These are phyloP conservation scores for Gandaritis pyraliata DNA, from an alignment of 2,888 invertebrate species.

Conservation along the genomic window DNA sequence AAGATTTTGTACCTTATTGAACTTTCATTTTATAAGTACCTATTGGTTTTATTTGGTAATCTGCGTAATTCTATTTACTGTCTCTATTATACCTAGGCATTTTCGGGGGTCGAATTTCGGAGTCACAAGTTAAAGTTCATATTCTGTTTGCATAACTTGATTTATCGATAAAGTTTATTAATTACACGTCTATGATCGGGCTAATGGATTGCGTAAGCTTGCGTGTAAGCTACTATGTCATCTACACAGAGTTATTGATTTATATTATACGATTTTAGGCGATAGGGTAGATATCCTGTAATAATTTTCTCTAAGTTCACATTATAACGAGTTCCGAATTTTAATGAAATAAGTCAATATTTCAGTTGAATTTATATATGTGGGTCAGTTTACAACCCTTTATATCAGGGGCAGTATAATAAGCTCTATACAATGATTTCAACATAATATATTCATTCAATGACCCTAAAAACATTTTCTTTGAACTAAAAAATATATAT, in stretches of 20 bases:
- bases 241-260: constrained; percentile 21
- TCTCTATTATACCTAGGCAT: constrained; percentile 4
- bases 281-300: neutral
- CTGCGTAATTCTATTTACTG: neutral
- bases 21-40: too few relatives aligned
- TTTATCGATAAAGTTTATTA: constrained; percentile 50
- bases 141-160: constrained; percentile 41
- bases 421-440: too few relatives aligned
- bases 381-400: too few relatives aligned
- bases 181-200: constrained; percentile 39
- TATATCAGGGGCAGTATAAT: too few relatives aligned
- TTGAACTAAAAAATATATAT: too few relatives aligned
- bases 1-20: too few relatives aligned
- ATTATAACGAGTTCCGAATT: too few relatives aligned
- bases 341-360: too few relatives aligned
- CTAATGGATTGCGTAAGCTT: constrained; percentile 30
- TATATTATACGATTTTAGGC: neutral
- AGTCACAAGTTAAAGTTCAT: constrained; percentile 24
- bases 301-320: neutral
- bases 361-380: too few relatives aligned
- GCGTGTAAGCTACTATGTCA: constrained; percentile 18
- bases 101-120: constrained; percentile 7
- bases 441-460: too few relatives aligned
- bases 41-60: neutral
- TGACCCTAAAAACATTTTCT: too few relatives aligned